phyloP scores from a whole-genome alignment of 2,797 vertebrate genomes.

The Neosalanx taihuensis region DNA sequence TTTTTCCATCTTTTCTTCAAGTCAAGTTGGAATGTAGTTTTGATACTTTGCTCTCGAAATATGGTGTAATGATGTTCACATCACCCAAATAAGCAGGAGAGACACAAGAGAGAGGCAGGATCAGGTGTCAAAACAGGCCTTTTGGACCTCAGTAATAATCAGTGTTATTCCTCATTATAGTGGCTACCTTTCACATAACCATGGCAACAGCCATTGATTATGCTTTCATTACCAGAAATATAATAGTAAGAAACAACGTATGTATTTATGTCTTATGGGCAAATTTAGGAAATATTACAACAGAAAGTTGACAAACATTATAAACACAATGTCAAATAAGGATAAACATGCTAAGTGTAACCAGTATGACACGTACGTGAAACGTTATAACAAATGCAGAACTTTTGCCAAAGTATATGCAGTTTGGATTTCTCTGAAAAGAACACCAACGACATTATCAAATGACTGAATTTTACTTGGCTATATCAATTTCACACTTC shows the following conservation, averaged over 20 bases:
- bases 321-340: conserved; percentile 30
- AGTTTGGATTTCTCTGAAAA: conserved; percentile 13
- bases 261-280: neutral
- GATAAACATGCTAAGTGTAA: conserved; percentile 14
- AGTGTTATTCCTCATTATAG: conserved; percentile 66
- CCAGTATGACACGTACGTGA: conserved; percentile 33
- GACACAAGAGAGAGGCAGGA: conserved; percentile 33
- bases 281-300: conserved; percentile 36
- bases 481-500: conserved; percentile 53
- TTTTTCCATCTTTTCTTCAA: conserved; percentile 23
- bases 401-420: conserved; percentile 47
- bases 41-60: conserved; percentile 26
- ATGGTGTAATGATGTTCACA: conserved; percentile 35
- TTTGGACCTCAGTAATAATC: conserved; percentile 58
- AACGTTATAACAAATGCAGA: conserved; percentile 19
- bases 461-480: conserved; percentile 23
- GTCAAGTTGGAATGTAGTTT: conserved; percentile 29
- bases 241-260: conserved; percentile 42
- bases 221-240: conserved; percentile 49
- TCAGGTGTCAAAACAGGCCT: conserved; percentile 51
- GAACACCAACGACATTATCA: conserved; percentile 15
- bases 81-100: conserved; percentile 37
- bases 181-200: conserved; percentile 60
- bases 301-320: conserved; percentile 26
- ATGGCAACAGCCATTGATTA: conserved; percentile 60